Base-by-base conservation (phyloP, 2,797 vertebrate genomes). In the Pipistrellus nathusii region DNA sequence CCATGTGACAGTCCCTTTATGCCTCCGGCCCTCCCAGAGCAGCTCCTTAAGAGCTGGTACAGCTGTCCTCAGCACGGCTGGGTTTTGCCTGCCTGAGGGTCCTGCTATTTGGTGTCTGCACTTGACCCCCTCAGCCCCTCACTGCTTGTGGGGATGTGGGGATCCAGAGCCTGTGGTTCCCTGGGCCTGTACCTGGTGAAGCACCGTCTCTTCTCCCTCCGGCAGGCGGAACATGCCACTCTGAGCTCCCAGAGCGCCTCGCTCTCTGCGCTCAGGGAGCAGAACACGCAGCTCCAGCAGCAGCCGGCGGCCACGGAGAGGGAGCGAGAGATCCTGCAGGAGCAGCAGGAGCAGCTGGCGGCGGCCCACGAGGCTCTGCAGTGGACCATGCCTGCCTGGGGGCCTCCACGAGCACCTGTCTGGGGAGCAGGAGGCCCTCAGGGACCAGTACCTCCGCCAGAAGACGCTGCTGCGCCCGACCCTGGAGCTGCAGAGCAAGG, bases 191-290 rank as follows among this genome's bases (percentile, higher is more conserved):
- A 30, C 12, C 1, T 25, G 1, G 13, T 12, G 13, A 32, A 10
- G 13, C 30, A 0, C 13, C 55, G 2, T n/a, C 14, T 35, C 4
- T 0, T 20, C 57, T 83, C 76, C 21, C 14, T 32, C 30, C 59
- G 88, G 87, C 92, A 99, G 99, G 99, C 99, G 94, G 99, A 99
- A 97, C 99, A 99, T 95, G 99, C 99, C n/a, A 98, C 99, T 0
- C 98, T 99, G 77, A 99, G 97, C 86, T 99, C 99, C 48, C 99
- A 99, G 98, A 99, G 98, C 20, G 98, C 99, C 2, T 99, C 99
- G 0, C 98, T 99, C 84, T 99, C 99, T 27, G 25, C 12, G 12
- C 25, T 62, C 57, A 98, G 5, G 25, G 57, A 99, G 9, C 99
- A 99, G 98, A 99, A 99, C 86, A 75, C 99, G 0, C 96, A 99